Percentiles rank a stretch among this genome's conserved stretches.
These are phyloP conservation scores for Cirrhinus mrigala DNA, from an alignment of 2,797 vertebrate species.

Conservation along the genomic window DNA sequence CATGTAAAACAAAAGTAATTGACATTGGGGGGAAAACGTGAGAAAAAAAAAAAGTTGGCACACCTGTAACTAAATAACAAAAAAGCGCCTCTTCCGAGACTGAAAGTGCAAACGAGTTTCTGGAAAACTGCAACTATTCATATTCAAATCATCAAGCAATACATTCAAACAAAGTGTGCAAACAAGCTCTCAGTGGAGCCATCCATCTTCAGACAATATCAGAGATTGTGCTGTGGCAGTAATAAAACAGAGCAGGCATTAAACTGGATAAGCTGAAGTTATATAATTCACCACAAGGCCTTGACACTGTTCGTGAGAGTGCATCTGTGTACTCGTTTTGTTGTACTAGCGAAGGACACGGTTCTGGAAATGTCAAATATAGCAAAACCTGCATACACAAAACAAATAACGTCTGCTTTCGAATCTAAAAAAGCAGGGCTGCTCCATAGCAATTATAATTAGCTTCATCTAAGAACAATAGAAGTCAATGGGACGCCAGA, in stretches of 20 bases:
- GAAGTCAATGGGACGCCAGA: neutral
- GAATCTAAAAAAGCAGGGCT: neutral
- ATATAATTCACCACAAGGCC: constrained; percentile 43
- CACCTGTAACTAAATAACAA: constrained; percentile 33
- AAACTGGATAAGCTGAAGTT: constrained; percentile 41
- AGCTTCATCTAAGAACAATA: constrained; percentile 15
- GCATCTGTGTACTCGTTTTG: constrained; percentile 23
- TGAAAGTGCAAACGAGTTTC: constrained; percentile 1
- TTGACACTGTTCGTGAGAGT: neutral
- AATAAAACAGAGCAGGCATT: constrained; percentile 46
- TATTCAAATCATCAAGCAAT: constrained; percentile 46
- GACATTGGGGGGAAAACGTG: neutral
- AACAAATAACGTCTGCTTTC: neutral
- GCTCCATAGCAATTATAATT: neutral
- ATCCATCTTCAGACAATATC: constrained; percentile 42
- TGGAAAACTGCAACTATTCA: constrained; percentile 42
- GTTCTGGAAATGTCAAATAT: neutral
- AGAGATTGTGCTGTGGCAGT: constrained; percentile 23
- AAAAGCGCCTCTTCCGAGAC: neutral
- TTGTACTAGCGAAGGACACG: neutral
- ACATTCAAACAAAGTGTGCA: constrained; percentile 49
- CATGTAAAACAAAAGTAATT: neutral
- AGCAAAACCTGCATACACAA: neutral
- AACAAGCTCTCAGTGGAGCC: constrained; percentile 31
- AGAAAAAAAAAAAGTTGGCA: neutral